Evolutionary conservation across 2,888 invertebrate genomes (phyloP).

Genomic region (Drosophila siamana): DNA sequence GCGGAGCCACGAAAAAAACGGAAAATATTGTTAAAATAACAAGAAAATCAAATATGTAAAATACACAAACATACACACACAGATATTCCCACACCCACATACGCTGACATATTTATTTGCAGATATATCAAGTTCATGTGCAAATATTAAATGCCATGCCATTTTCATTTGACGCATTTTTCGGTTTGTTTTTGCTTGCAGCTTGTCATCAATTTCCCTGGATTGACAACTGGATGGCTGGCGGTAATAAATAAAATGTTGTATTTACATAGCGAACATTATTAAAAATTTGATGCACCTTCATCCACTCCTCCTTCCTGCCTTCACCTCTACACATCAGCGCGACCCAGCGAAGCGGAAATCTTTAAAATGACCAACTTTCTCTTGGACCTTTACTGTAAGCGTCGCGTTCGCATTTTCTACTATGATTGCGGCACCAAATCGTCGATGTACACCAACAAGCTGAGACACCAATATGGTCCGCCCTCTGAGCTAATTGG

Average conservation of each 20-base stretch:
- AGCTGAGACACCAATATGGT: constrained; percentile 73
- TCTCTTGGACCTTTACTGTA: constrained; percentile 80
- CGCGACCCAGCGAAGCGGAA: constrained; percentile 79
- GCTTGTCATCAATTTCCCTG: constrained; percentile 83
- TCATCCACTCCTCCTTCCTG: too few species aligned
- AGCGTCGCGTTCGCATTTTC: constrained; percentile 80
- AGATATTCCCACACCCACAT: background rate
- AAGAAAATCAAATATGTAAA: constrained; percentile 57
- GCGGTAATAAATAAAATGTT: constrained; percentile 74
- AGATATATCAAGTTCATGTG: constrained; percentile 64
- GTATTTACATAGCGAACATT: constrained; percentile 67
- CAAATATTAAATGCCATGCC: constrained; percentile 74
- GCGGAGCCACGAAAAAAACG: constrained; percentile 21
- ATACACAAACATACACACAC: constrained; percentile 31
- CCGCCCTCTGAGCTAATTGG: constrained; percentile 83
- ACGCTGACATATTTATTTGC: constrained; percentile 14
- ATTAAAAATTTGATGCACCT: constrained; percentile 66
- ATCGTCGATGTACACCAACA: constrained; percentile 81
- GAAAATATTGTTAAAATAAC: constrained; percentile 23
- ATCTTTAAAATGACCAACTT: constrained; percentile 82
- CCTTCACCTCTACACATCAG: constrained; percentile 50
- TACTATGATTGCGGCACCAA: constrained; percentile 79
- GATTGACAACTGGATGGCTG: constrained; percentile 74
- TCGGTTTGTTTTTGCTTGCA: constrained; percentile 61
- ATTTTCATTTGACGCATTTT: constrained; percentile 49